Base-by-base conservation (phyloP, 2,113 vertebrate species). In the Lampris incognitus region DNA sequence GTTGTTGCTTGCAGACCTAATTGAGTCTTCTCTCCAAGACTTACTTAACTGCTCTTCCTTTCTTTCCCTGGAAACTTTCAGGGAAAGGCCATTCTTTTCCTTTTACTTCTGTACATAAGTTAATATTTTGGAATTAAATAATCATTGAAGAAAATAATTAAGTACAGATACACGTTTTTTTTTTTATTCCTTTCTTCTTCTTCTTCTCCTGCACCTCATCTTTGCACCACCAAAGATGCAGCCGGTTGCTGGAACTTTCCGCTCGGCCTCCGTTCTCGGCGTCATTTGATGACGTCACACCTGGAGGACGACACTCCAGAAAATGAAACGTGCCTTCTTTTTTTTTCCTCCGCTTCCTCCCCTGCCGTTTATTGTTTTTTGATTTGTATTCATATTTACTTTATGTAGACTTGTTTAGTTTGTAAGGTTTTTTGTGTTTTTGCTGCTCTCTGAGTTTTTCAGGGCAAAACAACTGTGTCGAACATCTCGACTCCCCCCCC, bases 381-480 rank as follows among this genome's bases (percentile, higher is more conserved):
- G 24, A 1, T 54, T 13, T 78, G 76, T 80, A 44, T 85, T 60
- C 48, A 55, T 56, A 64, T 74, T 78, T 24, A 24, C 24, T 24
- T 24, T 24, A 24, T 24, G 24, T 24, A 24, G 24, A 24, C 24
- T 24, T 24, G 24, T 24, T 69, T 75, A 79, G 2, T 72, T 72
- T 69, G 52, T 68, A 13, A 69, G 56, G 70, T 52, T 64, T 24
- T 24, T 3, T 59, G 54, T 48, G 61, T 24, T 41, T 65, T 42
- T 57, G 69, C 9, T 36, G 69, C 56, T 3, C 5, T 8, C 36
- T 54, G 51, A 13, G 51, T 24, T 54, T 54, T n/a, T 13, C 10
- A 10, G 5, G 51, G 3, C 8, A 37, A 24, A 81, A 54, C 76
- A 86, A 82, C 69, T 78, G 72, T 13, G 24, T 24, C 24, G 24